Conservation (phyloP, 2,888 invertebrate genomes). For the Apoda limacodes region DNA sequence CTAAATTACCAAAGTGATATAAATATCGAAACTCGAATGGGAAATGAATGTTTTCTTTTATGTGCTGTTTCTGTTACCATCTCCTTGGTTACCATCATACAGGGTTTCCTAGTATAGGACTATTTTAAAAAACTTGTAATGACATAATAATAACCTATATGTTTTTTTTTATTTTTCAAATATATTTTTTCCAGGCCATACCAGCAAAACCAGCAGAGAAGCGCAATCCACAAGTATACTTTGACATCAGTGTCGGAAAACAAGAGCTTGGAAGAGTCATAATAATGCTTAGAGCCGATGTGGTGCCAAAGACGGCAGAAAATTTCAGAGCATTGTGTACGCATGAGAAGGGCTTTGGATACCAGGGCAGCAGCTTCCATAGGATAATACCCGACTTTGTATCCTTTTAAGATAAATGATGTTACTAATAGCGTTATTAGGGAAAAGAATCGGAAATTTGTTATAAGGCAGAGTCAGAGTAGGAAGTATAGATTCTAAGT, state of each 20-base stretch:
- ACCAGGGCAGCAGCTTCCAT: constrained; percentile 90
- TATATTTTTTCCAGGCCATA: constrained; percentile 29
- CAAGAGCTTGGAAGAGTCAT: constrained; percentile 90
- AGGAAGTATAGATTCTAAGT: no score
- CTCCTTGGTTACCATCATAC: no score
- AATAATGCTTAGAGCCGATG: constrained; percentile 91
- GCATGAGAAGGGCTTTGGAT: constrained; percentile 97
- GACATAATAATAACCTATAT: not conserved
- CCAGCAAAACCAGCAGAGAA: constrained; percentile 46
- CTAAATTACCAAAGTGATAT: no score
- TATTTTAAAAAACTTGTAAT: no score
- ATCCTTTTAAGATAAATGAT: constrained; percentile 74
- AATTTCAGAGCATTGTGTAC: constrained; percentile 95
- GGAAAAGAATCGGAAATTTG: no score
- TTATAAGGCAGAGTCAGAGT: no score
- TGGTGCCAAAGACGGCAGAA: constrained; percentile 95
- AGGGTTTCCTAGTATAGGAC: no score
- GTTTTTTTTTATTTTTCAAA: not conserved
- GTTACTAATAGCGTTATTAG: no score
- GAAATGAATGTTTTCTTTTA: no score
- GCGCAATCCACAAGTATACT: constrained; percentile 92
- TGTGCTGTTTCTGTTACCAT: no score
- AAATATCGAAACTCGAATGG: no score
- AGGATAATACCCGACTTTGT: constrained; percentile 98
- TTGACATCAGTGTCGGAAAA: constrained; percentile 93